These are phyloP conservation scores for Circaetus cinerascens DNA, from an alignment of 2,113 vertebrate species.

Conservation along the genomic window DNA sequence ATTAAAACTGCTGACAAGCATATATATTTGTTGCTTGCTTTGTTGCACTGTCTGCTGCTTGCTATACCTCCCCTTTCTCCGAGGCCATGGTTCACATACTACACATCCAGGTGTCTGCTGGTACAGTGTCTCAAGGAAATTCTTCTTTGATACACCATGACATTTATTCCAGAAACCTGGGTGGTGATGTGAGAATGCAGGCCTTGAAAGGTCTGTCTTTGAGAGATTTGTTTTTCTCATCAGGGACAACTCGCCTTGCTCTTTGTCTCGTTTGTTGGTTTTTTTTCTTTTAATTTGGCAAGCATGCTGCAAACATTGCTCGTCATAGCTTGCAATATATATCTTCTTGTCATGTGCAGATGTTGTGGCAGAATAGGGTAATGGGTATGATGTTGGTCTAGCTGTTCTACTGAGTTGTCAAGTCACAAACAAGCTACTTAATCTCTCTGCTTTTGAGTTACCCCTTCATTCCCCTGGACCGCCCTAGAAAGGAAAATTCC, in stretches of 20 bases:
- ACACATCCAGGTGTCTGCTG: not conserved
- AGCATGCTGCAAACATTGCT: not conserved
- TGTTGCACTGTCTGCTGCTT: not conserved
- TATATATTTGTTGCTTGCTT: not conserved
- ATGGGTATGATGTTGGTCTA: not conserved
- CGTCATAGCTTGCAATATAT: not conserved
- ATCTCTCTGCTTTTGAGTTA: not conserved
- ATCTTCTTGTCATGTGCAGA: not conserved
- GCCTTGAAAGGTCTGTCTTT: not conserved
- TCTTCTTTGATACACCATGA: not conserved
- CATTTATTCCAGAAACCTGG: not conserved
- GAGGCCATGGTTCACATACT: accelerated
- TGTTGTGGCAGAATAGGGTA: not conserved
- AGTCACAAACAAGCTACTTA: not conserved
- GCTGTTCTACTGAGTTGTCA: not conserved
- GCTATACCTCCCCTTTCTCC: not conserved
- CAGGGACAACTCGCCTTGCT: not conserved
- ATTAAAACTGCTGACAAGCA: not conserved
- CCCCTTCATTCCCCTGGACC: not conserved
- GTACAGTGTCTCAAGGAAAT: not conserved
- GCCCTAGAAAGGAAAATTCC: not conserved
- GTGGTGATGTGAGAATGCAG: not conserved
- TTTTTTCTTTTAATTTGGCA: not conserved
- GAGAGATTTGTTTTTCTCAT: not conserved
- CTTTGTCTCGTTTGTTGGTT: not conserved